These are phyloP conservation scores for Todiramphus chloris DNA, from an alignment of 2,113 vertebrate genomes.

Conservation along the genomic window DNA sequence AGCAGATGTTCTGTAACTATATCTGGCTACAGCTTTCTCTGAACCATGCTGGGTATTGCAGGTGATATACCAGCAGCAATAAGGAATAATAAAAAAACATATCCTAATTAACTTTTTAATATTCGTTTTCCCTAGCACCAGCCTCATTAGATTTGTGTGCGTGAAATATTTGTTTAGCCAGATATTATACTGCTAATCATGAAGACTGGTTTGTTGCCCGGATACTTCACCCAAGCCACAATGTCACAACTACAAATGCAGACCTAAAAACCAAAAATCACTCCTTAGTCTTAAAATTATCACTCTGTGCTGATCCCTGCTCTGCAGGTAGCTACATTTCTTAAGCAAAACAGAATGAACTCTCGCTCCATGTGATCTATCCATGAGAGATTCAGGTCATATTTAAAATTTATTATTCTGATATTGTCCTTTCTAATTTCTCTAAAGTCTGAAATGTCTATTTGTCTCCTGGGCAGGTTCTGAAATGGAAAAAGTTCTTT, in stretches of 20 bases:
- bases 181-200: conserved; percentile 25
- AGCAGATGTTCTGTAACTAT: conserved; percentile 55
- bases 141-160: background rate
- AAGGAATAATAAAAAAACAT: background rate
- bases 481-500: background rate
- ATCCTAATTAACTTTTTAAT: conserved; percentile 51
- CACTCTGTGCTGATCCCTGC: background rate
- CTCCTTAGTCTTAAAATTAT: conserved; percentile 10
- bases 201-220: conserved; percentile 48
- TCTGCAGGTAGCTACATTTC: background rate
- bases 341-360: background rate
- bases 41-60: background rate
- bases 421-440: background rate
- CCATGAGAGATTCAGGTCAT: background rate
- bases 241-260: conserved; percentile 7
- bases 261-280: background rate
- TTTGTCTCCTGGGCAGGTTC: background rate
- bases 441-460: background rate
- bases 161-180: conserved; percentile 41
- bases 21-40: conserved; percentile 16
- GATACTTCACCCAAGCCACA: conserved; percentile 37
- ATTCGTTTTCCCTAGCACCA: conserved; percentile 5
- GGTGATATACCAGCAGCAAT: background rate
- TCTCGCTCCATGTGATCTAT: background rate
- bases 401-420: conserved; percentile 1